phyloP scores from a whole-genome alignment of 2,888 invertebrate genomes.

The Salticus scenicus region DNA sequence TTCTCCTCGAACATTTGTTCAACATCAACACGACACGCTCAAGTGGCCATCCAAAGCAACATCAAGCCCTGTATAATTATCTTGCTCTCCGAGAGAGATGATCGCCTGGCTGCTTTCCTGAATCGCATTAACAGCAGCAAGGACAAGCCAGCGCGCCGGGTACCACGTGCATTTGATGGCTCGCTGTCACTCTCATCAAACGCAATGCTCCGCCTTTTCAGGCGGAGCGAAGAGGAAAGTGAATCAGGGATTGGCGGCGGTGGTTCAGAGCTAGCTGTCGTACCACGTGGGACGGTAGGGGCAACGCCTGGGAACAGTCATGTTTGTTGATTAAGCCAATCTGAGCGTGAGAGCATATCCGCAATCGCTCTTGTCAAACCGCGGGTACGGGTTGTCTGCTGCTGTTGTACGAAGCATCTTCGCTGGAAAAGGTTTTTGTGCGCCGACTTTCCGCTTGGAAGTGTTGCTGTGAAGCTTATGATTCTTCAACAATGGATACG shows the following conservation, averaged over 20 bases:
- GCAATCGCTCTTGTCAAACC: slow-evolving; percentile 74
- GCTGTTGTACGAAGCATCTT: slow-evolving; percentile 59
- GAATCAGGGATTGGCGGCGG: slow-evolving; percentile 42
- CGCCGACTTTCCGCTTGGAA: slow-evolving; percentile 25
- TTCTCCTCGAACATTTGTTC: slow-evolving; percentile 72
- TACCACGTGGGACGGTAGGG: slow-evolving; percentile 74
- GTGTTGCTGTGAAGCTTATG: slow-evolving; percentile 34
- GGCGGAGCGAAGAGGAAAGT: slow-evolving; percentile 38
- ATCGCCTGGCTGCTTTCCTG: slow-evolving; percentile 68
- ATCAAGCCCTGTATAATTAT: slow-evolving; percentile 71
- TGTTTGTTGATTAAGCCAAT: slow-evolving; percentile 75
- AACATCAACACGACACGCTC: slow-evolving; percentile 73
- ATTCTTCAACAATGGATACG: slow-evolving; percentile 62
- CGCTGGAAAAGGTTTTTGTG: slow-evolving; percentile 50
- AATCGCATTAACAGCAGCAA: slow-evolving; percentile 68
- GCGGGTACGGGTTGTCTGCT: slow-evolving; percentile 70
- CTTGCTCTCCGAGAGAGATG: slow-evolving; percentile 67
- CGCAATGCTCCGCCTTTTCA: slow-evolving; percentile 27
- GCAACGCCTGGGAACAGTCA: slow-evolving; percentile 73
- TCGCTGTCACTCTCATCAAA: slow-evolving; percentile 56
- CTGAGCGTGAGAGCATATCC: slow-evolving; percentile 75
- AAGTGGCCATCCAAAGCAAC: slow-evolving; percentile 72
- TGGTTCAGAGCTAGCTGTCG: slow-evolving; percentile 69
- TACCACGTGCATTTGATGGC: slow-evolving; percentile 66
- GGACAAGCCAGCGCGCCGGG: slow-evolving; percentile 36